Base-by-base conservation (phyloP, 2,113 vertebrate species). In the Stigmatopora argus region DNA sequence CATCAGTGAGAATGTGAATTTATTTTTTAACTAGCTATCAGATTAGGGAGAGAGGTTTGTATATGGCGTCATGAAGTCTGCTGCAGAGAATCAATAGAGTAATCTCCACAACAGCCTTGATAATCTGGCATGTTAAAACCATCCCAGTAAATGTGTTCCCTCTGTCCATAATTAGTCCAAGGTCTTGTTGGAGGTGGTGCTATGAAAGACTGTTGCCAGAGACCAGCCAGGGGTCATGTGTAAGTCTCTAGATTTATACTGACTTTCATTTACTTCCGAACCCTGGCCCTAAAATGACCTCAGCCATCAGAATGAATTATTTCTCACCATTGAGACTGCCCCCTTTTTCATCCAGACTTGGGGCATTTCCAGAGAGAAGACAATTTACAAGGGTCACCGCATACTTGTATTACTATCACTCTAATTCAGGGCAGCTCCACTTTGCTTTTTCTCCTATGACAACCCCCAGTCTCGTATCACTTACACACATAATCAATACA, bases 401-500 rank as follows among this genome's bases (percentile, higher is more conserved):
- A 9, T 60, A 55, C 51, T 65, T 79, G 48, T 10, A 49, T 62
- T 62, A 35, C 62, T 35, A 45, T 64, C 62, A 59, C 71, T 66
- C 67, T 64, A 65, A 70, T 69, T 69, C 73, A 66, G 67, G 64
- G 64, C 73, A 26, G 44, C 65, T 55, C 62, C 12, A 19, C 68
- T 31, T 55, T 59, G 12, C 34, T 48, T 44, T 65, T 45, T 66
- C 56, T 64, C 62, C 75, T 72, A 69, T 48, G 77, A 77, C 79
- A 70, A 69, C 76, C 68, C 72, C 78, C 77, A 67, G 62, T 60
- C 79, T 77, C 69, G 81, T 84, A 85, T 89, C 85, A 86, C 77
- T 85, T 83, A 85, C 88, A 81, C 72, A 66, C 77, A 79, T 86
- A 79, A 89, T 90, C 89, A 86, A 89, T 91, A 87, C 64, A 45